Evolutionary conservation across 2,113 vertebrate species (phyloP).

Genomic region (Amblyornis subalaris): DNA sequence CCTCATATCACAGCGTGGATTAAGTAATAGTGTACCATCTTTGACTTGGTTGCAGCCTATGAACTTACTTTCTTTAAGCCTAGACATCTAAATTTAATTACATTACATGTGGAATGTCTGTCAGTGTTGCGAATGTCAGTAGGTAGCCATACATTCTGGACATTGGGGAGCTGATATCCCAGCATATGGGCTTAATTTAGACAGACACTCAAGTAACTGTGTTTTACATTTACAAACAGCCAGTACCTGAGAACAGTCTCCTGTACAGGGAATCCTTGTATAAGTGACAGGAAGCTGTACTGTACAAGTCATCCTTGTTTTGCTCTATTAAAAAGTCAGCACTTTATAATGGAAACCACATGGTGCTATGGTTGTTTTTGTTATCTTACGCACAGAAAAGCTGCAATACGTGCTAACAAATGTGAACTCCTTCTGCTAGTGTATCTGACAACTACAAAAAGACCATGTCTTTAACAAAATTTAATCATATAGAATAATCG

Average conservation of each 20-base stretch:
- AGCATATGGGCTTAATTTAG: constrained; percentile 30
- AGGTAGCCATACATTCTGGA: neutral
- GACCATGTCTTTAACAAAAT: neutral
- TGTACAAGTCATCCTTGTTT: constrained; percentile 3
- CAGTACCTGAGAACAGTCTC: neutral
- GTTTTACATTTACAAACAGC: constrained; percentile 34
- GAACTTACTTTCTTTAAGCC: neutral
- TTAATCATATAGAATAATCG: neutral
- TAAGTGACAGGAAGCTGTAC: neutral
- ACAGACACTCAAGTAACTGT: neutral
- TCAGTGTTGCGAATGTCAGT: neutral
- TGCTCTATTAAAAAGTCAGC: constrained; percentile 4
- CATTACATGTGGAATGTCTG: neutral
- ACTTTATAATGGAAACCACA: constrained; percentile 5
- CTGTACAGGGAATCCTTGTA: neutral
- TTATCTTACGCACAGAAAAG: neutral
- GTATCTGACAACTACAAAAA: neutral
- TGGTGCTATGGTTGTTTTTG: neutral
- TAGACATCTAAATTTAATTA: constrained; percentile 12
- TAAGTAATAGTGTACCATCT: neutral
- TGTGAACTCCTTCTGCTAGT: neutral
- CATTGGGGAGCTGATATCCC: neutral
- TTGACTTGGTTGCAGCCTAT: neutral
- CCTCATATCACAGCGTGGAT: neutral
- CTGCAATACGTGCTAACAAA: neutral